phyloP scores from a whole-genome alignment of 1,140 invertebrate species.

The Penaeus japonicus region DNA sequence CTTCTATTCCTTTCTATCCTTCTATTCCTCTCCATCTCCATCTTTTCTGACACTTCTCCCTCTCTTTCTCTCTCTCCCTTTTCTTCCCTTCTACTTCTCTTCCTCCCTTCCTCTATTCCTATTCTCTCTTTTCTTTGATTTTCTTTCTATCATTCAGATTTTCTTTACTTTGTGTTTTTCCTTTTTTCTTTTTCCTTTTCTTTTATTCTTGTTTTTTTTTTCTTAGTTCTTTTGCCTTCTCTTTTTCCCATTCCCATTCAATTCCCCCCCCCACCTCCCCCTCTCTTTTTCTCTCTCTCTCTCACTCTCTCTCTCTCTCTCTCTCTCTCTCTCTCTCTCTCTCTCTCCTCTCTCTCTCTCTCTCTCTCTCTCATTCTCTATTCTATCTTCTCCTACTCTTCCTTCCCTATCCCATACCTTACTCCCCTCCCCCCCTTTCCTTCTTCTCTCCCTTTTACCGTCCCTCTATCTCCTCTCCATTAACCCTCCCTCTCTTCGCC shows the following conservation, averaged over 20 bases:
- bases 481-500: neutral
- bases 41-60: too few relatives aligned
- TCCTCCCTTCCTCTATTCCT: too few relatives aligned
- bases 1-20: neutral
- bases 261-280: neutral
- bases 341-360: neutral
- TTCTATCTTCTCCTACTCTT: neutral
- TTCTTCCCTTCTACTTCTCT: neutral
- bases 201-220: neutral
- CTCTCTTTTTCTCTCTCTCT: neutral
- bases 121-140: neutral
- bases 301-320: neutral
- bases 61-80: neutral
- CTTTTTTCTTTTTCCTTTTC: neutral
- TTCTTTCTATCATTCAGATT: neutral
- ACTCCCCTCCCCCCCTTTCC: neutral
- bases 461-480: neutral
- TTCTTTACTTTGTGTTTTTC: neutral
- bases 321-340: neutral
- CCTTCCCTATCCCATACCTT: neutral
- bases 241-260: neutral
- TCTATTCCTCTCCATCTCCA: neutral
- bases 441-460: neutral
- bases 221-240: neutral
- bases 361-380: neutral